These are phyloP conservation scores for Drosophila obscura DNA, from an alignment of 1,140 invertebrate species.

Conservation along the genomic window DNA sequence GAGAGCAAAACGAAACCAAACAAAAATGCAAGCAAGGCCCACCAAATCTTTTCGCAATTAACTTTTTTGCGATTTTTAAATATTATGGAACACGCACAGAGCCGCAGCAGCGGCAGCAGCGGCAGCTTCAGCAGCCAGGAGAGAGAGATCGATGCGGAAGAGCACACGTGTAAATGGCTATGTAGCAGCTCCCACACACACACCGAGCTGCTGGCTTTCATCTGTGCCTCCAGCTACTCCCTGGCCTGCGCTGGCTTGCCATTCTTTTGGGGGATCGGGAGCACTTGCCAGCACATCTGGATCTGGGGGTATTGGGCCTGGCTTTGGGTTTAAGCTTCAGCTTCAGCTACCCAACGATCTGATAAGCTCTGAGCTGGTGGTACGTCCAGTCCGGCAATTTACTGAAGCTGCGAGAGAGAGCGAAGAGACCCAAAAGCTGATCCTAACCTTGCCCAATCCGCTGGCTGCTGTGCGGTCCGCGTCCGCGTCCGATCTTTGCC, in stretches of 20 bases:
- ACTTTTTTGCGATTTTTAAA: slow-evolving; percentile 76
- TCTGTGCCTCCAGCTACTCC: neutral
- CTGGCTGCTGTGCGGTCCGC: slow-evolving; percentile 65
- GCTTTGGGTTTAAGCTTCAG: neutral
- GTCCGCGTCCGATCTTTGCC: slow-evolving; percentile 37
- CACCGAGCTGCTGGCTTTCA: slow-evolving; percentile 7
- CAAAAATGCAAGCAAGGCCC: slow-evolving; percentile 14
- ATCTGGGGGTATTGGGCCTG: neutral
- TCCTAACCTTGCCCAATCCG: slow-evolving; percentile 60
- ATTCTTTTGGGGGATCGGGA: slow-evolving; percentile 21
- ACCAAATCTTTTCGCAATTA: slow-evolving; percentile 65
- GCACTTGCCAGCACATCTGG: slow-evolving; percentile 57
- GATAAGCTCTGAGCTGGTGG: slow-evolving; percentile 21
- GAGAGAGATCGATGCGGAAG: neutral
- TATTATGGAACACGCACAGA: slow-evolving; percentile 76
- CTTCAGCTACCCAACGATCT: slow-evolving; percentile 24
- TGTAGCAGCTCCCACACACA: slow-evolving; percentile 52
- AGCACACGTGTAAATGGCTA: slow-evolving; percentile 39
- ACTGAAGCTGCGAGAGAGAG: slow-evolving; percentile 3
- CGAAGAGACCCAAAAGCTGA: slow-evolving; percentile 11
- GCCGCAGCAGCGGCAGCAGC: neutral
- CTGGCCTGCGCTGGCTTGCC: too few species aligned
- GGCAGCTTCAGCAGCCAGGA: neutral
- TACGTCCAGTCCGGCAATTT: slow-evolving; percentile 24
- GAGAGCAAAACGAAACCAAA: slow-evolving; percentile 25